Evolutionary conservation across 2,797 vertebrate genomes (phyloP), one percentile per base, ranked within the genome.

Genomic region (Rhyacichthys aspro): DNA sequence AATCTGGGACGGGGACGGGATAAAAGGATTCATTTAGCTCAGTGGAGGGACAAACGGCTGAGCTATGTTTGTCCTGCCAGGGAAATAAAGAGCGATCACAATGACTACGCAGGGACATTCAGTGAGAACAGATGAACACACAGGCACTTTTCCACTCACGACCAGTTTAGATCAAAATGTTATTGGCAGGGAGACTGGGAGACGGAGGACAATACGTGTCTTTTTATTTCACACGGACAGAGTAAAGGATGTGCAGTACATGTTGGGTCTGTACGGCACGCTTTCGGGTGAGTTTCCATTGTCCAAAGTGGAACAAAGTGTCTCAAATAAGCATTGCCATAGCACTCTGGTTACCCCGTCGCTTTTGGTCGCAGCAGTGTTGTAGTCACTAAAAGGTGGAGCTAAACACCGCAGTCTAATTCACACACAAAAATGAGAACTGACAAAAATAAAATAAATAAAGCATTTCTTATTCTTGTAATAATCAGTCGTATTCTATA

Each of bases 31-130:
- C 43, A 69, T 72, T 82, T 69, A 72, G 65, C 69, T 68, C 64
- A 54, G 44, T 1, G 67, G 66, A 68, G 68, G 48, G 74, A 81
- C 76, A 74, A 72, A 67, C 59, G 78, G 66, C 43, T 66, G 33
- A 66, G 58, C 62, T 60, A 60, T 67, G 78, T 77, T 81, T 76
- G 81, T 75, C 72, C 77, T 63, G 66, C 65, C 55, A 44, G 54
- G 48, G 41, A 47, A 69, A 63, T 52, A 59, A 63, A 76, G 55
- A 61, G 59, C 52, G 41, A 49, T 59, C 57, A 72, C 48, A 66
- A 47, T 50, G 46, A 70, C 55, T 18, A 47, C 15, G 8, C 41
- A 8, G 48, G 68, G 61, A 73, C 59, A 72, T 36, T 59, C 48
- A 56, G 55, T 23, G 50, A 63, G 53, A 76, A 78, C 57, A 70